Percentiles rank a stretch among this genome's conserved stretches.
Conservation (phyloP, 2,113 vertebrate species). For the Deroptyus accipitrinus region DNA sequence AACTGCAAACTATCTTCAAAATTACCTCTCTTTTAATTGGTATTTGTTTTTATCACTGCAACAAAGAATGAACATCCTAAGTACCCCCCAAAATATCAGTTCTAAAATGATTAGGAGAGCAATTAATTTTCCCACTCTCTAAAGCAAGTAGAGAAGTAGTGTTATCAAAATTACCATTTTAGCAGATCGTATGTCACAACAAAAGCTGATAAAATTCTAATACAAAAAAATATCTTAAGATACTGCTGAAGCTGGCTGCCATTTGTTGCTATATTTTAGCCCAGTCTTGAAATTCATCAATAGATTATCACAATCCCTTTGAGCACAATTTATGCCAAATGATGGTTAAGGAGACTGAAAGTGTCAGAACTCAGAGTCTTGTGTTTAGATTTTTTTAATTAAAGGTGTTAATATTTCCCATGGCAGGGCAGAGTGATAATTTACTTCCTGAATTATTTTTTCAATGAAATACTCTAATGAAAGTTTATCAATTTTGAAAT, state of each 20-base stretch:
- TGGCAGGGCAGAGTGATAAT: background rate
- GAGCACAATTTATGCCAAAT: background rate
- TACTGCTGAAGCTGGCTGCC: background rate
- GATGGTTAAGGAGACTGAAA: background rate
- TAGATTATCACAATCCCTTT: background rate
- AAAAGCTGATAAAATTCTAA: background rate
- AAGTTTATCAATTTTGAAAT: background rate
- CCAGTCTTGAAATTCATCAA: background rate
- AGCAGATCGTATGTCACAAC: background rate
- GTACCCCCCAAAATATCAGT: background rate
- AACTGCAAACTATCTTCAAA: background rate
- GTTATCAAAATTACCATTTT: background rate
- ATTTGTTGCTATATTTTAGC: background rate
- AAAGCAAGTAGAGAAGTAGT: background rate
- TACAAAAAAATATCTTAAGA: background rate
- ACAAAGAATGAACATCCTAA: background rate
- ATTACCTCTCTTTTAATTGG: background rate
- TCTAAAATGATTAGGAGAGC: background rate
- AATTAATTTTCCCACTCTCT: background rate
- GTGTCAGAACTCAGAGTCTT: background rate
- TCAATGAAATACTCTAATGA: background rate
- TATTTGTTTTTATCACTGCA: background rate
- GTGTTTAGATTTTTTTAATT: background rate
- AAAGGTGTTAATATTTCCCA: background rate
- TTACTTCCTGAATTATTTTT: background rate